Evolutionary conservation across 2,797 vertebrate species (phyloP).

Genomic region (Phalanger gymnotis): DNA sequence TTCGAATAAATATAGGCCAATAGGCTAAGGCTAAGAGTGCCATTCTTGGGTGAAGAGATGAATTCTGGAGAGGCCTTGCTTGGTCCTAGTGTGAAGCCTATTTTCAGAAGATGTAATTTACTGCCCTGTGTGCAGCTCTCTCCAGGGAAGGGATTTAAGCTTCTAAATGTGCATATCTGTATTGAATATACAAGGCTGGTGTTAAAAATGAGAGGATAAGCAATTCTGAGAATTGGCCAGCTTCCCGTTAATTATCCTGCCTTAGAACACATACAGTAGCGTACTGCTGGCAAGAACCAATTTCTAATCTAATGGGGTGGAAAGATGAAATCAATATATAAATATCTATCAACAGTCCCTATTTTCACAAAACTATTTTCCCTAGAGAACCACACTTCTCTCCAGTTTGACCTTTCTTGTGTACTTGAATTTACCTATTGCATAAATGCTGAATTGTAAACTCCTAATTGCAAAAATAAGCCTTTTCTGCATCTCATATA

Average conservation of each 20-base stretch:
- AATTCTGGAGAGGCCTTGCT: constrained; percentile 32
- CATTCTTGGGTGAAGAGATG: constrained; percentile 25
- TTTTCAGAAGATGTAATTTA: constrained; percentile 59
- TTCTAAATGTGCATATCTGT: constrained; percentile 32
- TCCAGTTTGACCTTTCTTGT: constrained; percentile 35
- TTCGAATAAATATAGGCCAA: background rate
- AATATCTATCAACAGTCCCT: constrained; percentile 60
- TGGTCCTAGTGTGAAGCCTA: background rate
- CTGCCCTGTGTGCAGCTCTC: constrained; percentile 15
- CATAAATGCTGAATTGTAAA: constrained; percentile 58
- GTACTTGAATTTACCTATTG: constrained; percentile 61
- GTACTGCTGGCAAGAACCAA: constrained; percentile 69
- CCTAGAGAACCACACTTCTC: constrained; percentile 51
- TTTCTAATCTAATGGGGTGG: constrained; percentile 77
- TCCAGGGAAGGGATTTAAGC: constrained; percentile 39
- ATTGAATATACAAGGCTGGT: background rate
- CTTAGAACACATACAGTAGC: constrained; percentile 50
- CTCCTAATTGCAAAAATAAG: constrained; percentile 42
- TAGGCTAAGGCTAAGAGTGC: constrained; percentile 39
- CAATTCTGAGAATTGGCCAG: constrained; percentile 65
- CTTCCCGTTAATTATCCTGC: constrained; percentile 73
- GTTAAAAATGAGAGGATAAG: constrained; percentile 65
- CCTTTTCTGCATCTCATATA: fast-evolving
- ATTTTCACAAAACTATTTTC: constrained; percentile 56
- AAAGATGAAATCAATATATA: constrained; percentile 73